Percentiles rank a stretch among this genome's conserved stretches.
These are phyloP conservation scores for Hydrochoerus hydrochaeris DNA, from an alignment of 2,113 vertebrate genomes.

Conservation along the genomic window DNA sequence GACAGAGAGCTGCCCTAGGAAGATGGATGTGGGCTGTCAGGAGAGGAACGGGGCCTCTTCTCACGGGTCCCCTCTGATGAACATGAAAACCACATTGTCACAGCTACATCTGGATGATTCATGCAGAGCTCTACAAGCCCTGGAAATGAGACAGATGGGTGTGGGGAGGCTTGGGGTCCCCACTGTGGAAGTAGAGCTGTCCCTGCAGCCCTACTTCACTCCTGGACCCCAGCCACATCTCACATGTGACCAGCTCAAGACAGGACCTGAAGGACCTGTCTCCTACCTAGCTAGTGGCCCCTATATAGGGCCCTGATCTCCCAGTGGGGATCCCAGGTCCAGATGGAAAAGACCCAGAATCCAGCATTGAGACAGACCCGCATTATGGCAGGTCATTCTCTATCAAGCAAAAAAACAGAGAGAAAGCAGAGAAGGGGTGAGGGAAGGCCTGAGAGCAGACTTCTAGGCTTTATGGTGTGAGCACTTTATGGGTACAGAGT, in stretches of 20 bases:
- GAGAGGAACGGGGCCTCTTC: conserved; percentile 55
- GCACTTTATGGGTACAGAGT: neutral
- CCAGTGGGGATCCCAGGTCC: neutral
- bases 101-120: conserved; percentile 79
- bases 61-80: conserved; percentile 71
- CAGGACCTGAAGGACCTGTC: neutral
- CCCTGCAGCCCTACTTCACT: neutral
- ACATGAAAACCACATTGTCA: conserved; percentile 75
- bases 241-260: neutral
- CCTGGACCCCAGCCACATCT: neutral
- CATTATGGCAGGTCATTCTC: neutral
- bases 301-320: neutral
- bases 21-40: neutral
- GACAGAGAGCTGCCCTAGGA: neutral
- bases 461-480: too few relatives aligned
- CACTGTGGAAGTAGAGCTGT: conserved; percentile 53
- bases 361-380: neutral
- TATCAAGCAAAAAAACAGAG: too few relatives aligned
- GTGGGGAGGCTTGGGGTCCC: conserved; percentile 38
- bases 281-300: neutral
- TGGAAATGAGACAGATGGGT: conserved; percentile 81
- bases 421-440: neutral
- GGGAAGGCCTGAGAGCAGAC: neutral
- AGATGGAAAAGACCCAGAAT: neutral
- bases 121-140: conserved; percentile 64